Evolutionary conservation across 2,113 vertebrate genomes (phyloP).

Genomic region (Colaptes auratus): DNA sequence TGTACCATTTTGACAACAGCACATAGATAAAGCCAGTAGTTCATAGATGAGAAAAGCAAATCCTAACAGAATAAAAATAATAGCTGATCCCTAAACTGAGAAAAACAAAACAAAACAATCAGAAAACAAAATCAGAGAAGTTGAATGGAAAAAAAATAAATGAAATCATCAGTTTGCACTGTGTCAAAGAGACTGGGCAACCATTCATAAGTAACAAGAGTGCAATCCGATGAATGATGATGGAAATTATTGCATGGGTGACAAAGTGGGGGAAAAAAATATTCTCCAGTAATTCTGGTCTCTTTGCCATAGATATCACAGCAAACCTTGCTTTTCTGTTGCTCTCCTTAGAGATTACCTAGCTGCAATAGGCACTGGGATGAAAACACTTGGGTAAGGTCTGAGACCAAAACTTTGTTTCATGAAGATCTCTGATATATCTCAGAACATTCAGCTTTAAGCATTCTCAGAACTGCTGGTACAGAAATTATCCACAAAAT

Average conservation of each 20-base stretch:
- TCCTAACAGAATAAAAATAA: neutral
- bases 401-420: neutral
- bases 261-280: neutral
- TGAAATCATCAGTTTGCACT: neutral
- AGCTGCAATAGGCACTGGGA: neutral
- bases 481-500: neutral
- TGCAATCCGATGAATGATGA: neutral
- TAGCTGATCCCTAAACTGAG: neutral
- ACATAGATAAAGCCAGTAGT: neutral
- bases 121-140: neutral
- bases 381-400: neutral
- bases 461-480: neutral
- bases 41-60: neutral
- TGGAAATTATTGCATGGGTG: neutral
- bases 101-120: neutral
- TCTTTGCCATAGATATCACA: neutral
- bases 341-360: neutral
- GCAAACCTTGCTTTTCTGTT: neutral
- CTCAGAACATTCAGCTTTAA: too few species aligned
- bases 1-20: neutral
- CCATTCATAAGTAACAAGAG: neutral
- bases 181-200: neutral
- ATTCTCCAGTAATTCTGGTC: neutral
- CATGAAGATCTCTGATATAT: neutral
- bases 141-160: neutral